Evolutionary conservation across 2,113 vertebrate genomes (phyloP).

Genomic region (Silurus asotus): DNA sequence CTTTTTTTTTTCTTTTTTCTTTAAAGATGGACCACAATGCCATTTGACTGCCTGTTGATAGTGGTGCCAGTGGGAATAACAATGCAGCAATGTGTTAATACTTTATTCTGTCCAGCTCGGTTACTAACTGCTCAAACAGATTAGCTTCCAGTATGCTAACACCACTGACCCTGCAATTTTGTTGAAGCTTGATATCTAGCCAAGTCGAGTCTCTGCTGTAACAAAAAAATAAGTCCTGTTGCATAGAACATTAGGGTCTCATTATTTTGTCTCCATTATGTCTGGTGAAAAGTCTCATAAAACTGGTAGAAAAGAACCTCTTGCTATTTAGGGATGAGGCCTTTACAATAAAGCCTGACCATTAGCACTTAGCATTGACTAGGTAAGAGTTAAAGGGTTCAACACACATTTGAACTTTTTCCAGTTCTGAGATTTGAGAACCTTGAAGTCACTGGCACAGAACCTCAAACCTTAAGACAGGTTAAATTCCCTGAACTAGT

Average conservation of each 20-base stretch:
- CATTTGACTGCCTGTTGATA: not conserved
- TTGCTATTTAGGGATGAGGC: not conserved
- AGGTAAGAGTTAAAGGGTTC: not conserved
- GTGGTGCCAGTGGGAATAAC: not conserved
- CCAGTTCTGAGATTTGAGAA: not conserved
- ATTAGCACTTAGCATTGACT: not conserved
- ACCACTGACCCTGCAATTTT: not conserved
- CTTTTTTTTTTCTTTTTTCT: not conserved
- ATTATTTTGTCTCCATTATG: not conserved
- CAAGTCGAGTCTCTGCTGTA: not conserved
- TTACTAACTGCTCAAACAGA: not conserved
- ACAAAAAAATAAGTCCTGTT: not conserved
- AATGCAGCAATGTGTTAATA: not conserved
- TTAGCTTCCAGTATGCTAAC: not conserved
- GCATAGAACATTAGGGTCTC: not conserved
- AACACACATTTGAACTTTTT: not conserved
- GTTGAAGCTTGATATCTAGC: not conserved
- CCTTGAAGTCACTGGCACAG: not conserved
- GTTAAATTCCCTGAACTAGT: constrained; percentile 23
- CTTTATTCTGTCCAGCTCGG: not conserved
- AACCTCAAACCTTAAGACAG: not conserved
- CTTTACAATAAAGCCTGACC: not conserved
- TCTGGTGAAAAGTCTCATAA: not conserved
- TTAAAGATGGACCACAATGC: not conserved
- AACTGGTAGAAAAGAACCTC: not conserved